phyloP scores from a whole-genome alignment of 2,113 vertebrate species.

The Condylura cristata region DNA sequence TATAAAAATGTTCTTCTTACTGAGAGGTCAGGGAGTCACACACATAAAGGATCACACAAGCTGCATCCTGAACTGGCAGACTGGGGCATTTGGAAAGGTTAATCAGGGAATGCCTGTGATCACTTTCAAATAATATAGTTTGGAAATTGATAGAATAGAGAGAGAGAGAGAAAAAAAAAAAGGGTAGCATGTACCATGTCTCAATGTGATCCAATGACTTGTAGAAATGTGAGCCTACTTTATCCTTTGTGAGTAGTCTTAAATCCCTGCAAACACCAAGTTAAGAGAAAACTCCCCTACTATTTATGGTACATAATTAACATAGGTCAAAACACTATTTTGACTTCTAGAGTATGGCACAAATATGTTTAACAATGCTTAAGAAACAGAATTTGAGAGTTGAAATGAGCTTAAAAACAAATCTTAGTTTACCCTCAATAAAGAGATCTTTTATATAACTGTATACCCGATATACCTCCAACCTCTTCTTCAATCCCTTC shows the following conservation, averaged over 20 bases:
- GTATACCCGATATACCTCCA: background rate
- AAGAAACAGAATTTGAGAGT: background rate
- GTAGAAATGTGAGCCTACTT: background rate
- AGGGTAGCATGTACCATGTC: background rate
- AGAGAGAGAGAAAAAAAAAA: too few species aligned
- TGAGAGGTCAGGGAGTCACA: background rate
- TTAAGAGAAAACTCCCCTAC: background rate
- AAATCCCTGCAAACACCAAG: background rate
- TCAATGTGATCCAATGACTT: background rate
- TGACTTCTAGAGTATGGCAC: background rate
- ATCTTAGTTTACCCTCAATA: background rate
- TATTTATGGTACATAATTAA: background rate
- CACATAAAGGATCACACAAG: background rate
- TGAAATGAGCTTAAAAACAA: background rate
- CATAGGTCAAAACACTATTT: too few species aligned
- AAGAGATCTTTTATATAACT: background rate
- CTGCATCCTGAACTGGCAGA: background rate
- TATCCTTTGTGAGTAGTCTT: background rate
- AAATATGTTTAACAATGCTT: constrained; percentile 28
- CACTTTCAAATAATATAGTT: background rate
- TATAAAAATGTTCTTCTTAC: background rate
- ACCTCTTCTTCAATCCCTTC: background rate
- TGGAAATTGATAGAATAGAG: background rate
- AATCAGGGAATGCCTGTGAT: background rate
- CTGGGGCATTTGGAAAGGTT: background rate